phyloP scores from a whole-genome alignment of 2,888 invertebrate species.

The Blera fallax region DNA sequence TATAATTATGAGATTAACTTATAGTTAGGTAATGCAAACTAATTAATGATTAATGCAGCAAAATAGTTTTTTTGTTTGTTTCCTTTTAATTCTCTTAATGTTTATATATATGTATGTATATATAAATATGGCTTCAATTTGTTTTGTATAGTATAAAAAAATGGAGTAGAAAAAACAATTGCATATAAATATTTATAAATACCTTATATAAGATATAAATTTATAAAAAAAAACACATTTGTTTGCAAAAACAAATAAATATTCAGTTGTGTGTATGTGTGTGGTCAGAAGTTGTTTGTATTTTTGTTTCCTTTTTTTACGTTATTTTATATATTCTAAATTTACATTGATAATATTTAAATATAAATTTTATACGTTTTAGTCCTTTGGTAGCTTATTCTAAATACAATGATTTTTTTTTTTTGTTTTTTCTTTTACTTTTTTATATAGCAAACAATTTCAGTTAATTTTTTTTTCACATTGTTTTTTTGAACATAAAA shows the following conservation, averaged over 20 bases:
- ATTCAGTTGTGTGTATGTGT: constrained; percentile 64
- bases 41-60: constrained; percentile 62
- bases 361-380: constrained; percentile 63
- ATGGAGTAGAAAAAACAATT: constrained; percentile 60
- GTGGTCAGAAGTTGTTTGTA: constrained; percentile 53
- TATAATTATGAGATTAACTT: constrained; percentile 56
- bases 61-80: constrained; percentile 29
- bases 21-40: constrained; percentile 56
- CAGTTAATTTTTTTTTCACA: constrained; percentile 11
- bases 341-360: constrained; percentile 70
- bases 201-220: constrained; percentile 58
- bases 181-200: constrained; percentile 70
- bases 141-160: constrained; percentile 68
- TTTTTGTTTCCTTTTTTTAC: constrained; percentile 13
- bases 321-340: constrained; percentile 54
- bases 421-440: constrained; percentile 4
- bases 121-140: constrained; percentile 69
- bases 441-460: constrained; percentile 36
- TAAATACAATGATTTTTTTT: constrained; percentile 55
- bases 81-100: constrained; percentile 15
- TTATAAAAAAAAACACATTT: constrained; percentile 32
- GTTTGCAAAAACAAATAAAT: constrained; percentile 66
- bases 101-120: constrained; percentile 37
- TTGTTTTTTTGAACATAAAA: constrained; percentile 48
- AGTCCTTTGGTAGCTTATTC: constrained; percentile 72